phyloP scores from a whole-genome alignment of 2,113 vertebrate species.

The Chloebia gouldiae region DNA sequence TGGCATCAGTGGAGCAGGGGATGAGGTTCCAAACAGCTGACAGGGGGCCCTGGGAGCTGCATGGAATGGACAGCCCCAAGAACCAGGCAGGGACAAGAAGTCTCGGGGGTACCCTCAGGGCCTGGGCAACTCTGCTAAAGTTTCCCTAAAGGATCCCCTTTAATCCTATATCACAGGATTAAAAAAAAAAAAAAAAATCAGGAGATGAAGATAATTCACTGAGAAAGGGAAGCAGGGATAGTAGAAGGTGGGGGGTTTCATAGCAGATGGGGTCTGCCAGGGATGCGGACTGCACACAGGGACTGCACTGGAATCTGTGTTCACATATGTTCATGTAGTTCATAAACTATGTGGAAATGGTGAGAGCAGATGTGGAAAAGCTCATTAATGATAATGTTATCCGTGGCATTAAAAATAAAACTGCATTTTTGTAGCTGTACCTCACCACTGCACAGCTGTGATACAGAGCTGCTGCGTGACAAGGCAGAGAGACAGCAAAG shows the following conservation, averaged over 20 bases:
- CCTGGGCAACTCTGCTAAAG: not conserved
- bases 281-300: accelerated
- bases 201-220: not conserved
- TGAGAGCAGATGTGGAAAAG: not conserved
- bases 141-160: not conserved
- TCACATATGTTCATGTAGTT: not conserved
- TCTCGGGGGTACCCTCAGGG: accelerated
- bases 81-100: accelerated
- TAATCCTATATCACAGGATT: not conserved
- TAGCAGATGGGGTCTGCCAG: not conserved
- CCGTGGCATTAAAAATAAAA: not conserved
- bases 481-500: not conserved
- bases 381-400: not conserved
- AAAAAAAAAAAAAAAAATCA: too few relatives aligned
- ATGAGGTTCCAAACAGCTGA: accelerated
- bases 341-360: not conserved
- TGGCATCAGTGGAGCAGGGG: too few relatives aligned
- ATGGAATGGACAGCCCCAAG: not conserved
- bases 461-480: not conserved
- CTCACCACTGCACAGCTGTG: not conserved
- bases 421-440: not conserved
- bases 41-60: accelerated
- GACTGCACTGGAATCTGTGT: not conserved
- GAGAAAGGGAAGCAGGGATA: not conserved
- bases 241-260: not conserved